phyloP scores from a whole-genome alignment of 2,113 vertebrate species.

The Litocranius walleri region DNA sequence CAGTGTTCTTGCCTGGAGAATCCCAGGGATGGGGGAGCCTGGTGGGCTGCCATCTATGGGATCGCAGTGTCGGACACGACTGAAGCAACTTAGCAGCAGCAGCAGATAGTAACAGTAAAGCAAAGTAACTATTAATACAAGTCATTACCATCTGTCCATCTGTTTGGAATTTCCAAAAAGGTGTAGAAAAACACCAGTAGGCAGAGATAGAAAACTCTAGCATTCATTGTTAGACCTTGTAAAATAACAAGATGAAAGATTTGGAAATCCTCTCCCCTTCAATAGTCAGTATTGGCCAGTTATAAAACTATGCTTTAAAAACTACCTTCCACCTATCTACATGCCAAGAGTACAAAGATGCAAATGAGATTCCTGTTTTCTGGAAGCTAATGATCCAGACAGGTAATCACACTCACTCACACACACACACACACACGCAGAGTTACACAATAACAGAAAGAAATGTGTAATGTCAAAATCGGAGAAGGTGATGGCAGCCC shows the following conservation, averaged over 20 bases:
- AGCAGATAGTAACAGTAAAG: not conserved
- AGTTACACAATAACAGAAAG: not conserved
- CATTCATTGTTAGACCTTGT: not conserved
- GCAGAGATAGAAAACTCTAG: not conserved
- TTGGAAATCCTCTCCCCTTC: not conserved
- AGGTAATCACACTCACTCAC: not conserved
- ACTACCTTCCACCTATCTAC: not conserved
- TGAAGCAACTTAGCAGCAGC: no score
- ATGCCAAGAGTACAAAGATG: not conserved
- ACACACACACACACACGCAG: not conserved
- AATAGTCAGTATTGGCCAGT: not conserved
- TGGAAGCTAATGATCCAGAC: not conserved
- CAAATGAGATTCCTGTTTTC: slow-evolving; percentile 15
- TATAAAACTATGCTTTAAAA: not conserved
- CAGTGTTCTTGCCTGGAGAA: no score
- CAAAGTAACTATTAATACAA: not conserved
- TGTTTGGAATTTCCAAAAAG: slow-evolving; percentile 2
- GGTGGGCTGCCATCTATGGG: no score
- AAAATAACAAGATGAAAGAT: not conserved
- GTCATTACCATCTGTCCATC: not conserved
- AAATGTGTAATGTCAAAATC: not conserved
- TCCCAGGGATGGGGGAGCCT: no score
- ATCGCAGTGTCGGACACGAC: no score
- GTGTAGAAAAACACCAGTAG: not conserved
- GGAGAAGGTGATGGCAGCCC: no score